phyloP scores from a whole-genome alignment of 2,113 vertebrate species.

The Gambusia holbrooki region DNA sequence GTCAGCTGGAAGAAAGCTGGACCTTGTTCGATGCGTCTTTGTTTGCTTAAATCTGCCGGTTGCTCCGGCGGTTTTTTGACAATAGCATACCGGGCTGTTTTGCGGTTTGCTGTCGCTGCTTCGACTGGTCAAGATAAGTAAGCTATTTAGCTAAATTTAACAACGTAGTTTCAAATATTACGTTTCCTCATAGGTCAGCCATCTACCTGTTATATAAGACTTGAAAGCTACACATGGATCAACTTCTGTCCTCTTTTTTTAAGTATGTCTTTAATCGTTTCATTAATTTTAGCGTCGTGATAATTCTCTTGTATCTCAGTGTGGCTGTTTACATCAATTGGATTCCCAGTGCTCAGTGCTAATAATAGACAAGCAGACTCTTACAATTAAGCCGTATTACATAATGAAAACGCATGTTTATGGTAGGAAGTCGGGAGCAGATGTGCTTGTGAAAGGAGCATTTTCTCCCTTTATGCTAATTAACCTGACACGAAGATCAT shows the following conservation, averaged over 20 bases:
- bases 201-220: constrained; percentile 13
- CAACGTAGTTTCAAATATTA: background rate
- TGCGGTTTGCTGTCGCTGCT: constrained; percentile 8
- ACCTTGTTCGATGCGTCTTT: constrained; percentile 16
- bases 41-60: constrained; percentile 15
- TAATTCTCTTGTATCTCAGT: background rate
- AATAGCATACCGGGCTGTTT: background rate
- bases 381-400: background rate
- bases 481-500: constrained; percentile 28
- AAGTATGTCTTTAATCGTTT: background rate
- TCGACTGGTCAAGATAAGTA: background rate
- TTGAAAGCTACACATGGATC: background rate
- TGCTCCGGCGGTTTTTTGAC: background rate
- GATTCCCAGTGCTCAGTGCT: background rate
- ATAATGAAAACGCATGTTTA: constrained; percentile 21
- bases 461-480: constrained; percentile 35
- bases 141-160: background rate
- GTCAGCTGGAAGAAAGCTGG: constrained; percentile 15
- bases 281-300: constrained; percentile 6
- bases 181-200: background rate
- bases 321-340: constrained; percentile 18
- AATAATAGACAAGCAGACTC: constrained; percentile 1
- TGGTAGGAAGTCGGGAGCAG: constrained; percentile 24
- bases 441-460: constrained; percentile 10
- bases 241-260: background rate